A percentile compares a stretch with the other conserved stretches of the same genome.
These are phyloP conservation scores for Ceratotherium simum DNA, from an alignment of 2,113 vertebrate species.

Conservation along the genomic window DNA sequence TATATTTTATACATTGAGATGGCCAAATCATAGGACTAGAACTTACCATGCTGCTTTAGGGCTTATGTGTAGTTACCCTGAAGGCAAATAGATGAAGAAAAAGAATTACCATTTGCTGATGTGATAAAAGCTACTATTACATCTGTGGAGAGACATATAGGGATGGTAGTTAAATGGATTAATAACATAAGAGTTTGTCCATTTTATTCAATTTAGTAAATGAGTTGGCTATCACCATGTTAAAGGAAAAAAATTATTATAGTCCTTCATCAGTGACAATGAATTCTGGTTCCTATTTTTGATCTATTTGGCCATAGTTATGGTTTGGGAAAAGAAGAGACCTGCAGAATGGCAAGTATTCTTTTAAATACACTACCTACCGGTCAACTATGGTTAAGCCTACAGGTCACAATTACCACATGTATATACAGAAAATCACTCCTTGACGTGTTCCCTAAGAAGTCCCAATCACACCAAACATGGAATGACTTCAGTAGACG, in stretches of 20 bases:
- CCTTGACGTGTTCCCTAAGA: neutral
- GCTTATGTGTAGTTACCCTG: neutral
- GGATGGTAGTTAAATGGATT: neutral
- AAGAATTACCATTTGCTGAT: neutral
- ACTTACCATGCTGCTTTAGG: neutral
- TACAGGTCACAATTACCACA: neutral
- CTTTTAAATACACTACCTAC: neutral
- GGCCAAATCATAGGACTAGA: neutral
- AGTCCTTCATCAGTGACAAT: neutral
- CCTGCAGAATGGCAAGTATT: neutral
- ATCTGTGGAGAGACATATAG: neutral
- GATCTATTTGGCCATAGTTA: neutral
- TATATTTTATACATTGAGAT: neutral
- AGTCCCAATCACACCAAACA: neutral
- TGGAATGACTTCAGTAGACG: neutral
- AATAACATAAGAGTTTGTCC: neutral
- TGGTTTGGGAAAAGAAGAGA: constrained; percentile 25
- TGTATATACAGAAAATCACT: neutral
- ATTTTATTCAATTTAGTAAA: constrained; percentile 1
- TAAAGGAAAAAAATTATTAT: neutral
- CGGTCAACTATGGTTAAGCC: neutral
- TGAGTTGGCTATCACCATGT: neutral
- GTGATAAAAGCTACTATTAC: neutral
- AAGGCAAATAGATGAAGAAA: constrained; percentile 12
- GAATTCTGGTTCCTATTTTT: neutral